These are phyloP conservation scores for Mirza zaza DNA, from an alignment of 2,113 vertebrate genomes.

Conservation along the genomic window DNA sequence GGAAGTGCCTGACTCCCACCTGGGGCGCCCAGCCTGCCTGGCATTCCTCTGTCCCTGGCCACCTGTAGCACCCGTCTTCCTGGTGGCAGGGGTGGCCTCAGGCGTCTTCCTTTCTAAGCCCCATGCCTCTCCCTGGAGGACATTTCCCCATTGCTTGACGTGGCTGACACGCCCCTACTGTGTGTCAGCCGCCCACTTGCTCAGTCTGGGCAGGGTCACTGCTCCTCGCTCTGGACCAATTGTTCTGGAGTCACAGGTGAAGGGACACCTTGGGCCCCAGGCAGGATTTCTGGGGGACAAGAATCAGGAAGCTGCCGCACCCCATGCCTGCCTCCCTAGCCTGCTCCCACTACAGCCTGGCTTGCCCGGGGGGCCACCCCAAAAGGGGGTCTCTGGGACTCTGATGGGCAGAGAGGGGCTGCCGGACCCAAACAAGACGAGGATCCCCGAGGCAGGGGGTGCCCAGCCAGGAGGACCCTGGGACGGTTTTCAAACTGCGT, in stretches of 20 bases:
- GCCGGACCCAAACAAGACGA: background rate
- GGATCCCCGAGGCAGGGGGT: background rate
- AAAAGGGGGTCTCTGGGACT: background rate
- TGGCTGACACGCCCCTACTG: background rate
- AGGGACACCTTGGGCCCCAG: background rate
- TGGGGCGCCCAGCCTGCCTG: background rate
- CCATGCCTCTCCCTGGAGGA: background rate
- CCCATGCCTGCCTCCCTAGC: background rate
- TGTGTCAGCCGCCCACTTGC: rapidly evolving
- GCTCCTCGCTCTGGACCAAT: background rate
- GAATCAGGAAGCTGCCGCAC: background rate
- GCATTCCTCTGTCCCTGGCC: background rate
- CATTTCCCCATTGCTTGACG: rapidly evolving
- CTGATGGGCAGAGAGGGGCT: background rate
- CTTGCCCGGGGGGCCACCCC: background rate
- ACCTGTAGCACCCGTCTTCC: background rate
- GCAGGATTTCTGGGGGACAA: background rate
- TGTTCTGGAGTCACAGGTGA: background rate
- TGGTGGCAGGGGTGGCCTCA: background rate
- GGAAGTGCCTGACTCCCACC: background rate
- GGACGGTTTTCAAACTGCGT: background rate
- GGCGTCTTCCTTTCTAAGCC: background rate
- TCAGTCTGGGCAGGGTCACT: background rate
- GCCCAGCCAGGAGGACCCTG: background rate
- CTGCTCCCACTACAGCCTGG: background rate